Base-by-base conservation (phyloP, 2,797 vertebrate genomes). In the Coranthus polyacanthus region DNA sequence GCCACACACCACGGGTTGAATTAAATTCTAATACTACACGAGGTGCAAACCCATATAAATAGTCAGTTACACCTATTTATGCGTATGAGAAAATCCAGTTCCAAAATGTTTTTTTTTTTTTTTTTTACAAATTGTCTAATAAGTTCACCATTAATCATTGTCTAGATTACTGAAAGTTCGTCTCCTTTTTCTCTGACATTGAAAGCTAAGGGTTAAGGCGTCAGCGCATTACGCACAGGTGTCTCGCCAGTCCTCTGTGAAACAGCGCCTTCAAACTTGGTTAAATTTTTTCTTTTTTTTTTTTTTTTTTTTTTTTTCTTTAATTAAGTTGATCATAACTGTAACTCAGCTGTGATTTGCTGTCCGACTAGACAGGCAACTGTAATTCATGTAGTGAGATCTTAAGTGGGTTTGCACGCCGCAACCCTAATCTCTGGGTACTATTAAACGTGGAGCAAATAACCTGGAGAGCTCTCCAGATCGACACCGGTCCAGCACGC, bases 191-290 rank as follows among this genome's bases (percentile, higher is more conserved):
- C 51, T 12, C 12, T 3, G 17, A 18, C 42, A 79, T 79, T 92
- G 92, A 86, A 78, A 80, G 89, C 84, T 90, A 96, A 94, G 95
- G 95, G 95, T 96, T 96, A 96, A 91, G 68, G 92, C 93, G 92
- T 93, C 89, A 79, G 93, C 91, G 93, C 93, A 9, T 94, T 92
- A 92, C 93, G 92, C 95, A 93, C 94, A 96, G 95, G 95, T 96
- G 94, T 92, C 95, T 93, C 90, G 86, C 88, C 77, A 78, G 68
- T 82, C 59, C 71, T 68, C 51, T 17, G 6, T 21, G 71, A 41
- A 71, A 20, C 69, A 68, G 74, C 80, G 81, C 90, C 91, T 89
- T 81, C 92, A 93, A 92, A 92, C 72, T 53, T 88, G 91, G 93
- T 75, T 86, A 63, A 68, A 63, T 51, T 51, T 61, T 68, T 64